phyloP scores from a whole-genome alignment of 2,113 vertebrate species.

The Gavialis gangeticus region DNA sequence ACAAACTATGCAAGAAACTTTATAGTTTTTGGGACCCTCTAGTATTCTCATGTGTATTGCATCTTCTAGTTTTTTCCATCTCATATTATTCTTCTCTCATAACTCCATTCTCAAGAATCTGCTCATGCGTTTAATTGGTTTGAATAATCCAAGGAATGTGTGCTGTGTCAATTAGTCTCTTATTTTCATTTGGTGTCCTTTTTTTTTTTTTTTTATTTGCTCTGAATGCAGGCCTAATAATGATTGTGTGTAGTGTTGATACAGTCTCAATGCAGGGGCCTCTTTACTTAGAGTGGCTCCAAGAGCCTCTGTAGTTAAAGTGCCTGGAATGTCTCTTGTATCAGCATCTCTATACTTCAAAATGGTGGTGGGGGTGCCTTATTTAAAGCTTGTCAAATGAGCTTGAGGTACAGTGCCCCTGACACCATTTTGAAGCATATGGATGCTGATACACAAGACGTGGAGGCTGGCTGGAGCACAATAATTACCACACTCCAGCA shows the following conservation, averaged over 20 bases:
- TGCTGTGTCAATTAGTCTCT: not conserved
- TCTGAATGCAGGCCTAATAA: not conserved
- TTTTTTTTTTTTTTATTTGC: rapidly evolving
- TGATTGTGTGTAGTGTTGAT: not conserved
- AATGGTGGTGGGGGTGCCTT: too few relatives aligned
- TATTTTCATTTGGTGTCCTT: not conserved
- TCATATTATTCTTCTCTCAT: not conserved
- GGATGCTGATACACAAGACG: too few relatives aligned
- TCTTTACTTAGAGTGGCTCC: too few relatives aligned
- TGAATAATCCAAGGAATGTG: not conserved
- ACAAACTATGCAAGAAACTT: not conserved
- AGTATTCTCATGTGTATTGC: not conserved
- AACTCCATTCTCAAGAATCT: not conserved
- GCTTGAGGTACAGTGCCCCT: too few relatives aligned
- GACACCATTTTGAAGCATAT: too few relatives aligned
- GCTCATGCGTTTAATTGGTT: not conserved
- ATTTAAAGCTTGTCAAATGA: too few relatives aligned
- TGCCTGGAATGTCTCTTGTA: not conserved
- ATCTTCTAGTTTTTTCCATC: not conserved
- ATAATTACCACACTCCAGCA: too few relatives aligned
- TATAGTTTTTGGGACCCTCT: not conserved
- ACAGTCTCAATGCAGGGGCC: not conserved
- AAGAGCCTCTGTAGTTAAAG: not conserved
- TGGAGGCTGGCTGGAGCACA: too few relatives aligned
- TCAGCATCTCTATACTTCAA: not conserved